Evolutionary conservation across 2,113 vertebrate genomes (phyloP).

Genomic region (Oenanthe melanoleuca): DNA sequence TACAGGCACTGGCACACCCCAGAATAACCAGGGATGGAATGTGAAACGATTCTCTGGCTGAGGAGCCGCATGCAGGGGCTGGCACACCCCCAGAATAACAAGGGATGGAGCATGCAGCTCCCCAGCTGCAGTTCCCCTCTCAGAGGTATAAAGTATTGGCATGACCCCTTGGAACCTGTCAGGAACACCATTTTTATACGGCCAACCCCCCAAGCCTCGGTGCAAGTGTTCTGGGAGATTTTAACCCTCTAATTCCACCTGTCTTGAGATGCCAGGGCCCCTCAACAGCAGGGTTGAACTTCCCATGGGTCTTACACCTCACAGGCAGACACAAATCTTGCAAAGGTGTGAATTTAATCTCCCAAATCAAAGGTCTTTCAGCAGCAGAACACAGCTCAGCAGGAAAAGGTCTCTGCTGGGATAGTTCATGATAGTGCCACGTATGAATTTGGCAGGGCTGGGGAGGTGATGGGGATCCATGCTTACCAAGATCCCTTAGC

Average conservation of each 20-base stretch:
- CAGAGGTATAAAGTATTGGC: neutral
- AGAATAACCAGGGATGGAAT: rapidly evolving
- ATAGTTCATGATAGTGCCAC: neutral
- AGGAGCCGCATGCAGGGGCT: neutral
- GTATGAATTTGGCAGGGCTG: neutral
- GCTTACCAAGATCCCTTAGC: rapidly evolving
- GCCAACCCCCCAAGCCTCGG: neutral
- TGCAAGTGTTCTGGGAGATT: neutral
- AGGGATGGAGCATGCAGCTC: rapidly evolving
- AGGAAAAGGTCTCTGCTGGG: neutral
- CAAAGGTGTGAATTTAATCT: neutral
- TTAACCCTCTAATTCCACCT: neutral
- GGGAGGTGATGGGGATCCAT: rapidly evolving
- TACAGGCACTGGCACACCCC: neutral
- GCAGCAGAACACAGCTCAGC: neutral
- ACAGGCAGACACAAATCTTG: neutral
- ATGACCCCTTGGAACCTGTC: neutral
- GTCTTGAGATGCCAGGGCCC: neutral
- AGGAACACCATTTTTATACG: neutral
- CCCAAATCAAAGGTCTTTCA: neutral
- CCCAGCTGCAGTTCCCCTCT: neutral
- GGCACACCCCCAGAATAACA: neutral
- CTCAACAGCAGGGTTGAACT: neutral
- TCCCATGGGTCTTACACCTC: rapidly evolving
- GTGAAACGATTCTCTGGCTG: neutral